Evolutionary conservation across 2,888 invertebrate genomes (phyloP).

Genomic region (Callyntrura sp.): DNA sequence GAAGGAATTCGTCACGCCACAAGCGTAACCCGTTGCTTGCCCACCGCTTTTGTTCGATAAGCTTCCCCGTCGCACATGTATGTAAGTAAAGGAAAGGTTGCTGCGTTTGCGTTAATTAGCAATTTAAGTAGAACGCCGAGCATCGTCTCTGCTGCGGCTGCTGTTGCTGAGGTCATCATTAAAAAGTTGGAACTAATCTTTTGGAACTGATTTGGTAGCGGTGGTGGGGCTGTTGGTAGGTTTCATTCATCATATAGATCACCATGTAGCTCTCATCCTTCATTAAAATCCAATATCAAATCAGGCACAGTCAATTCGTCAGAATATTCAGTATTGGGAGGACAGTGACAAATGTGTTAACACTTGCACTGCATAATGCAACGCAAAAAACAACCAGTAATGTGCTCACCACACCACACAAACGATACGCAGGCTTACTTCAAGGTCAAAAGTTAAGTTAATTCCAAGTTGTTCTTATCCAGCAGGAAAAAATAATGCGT

Average conservation of each 20-base stretch:
- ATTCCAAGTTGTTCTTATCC: constrained; percentile 3
- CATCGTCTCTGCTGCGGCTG: not conserved
- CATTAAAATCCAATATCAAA: constrained; percentile 68
- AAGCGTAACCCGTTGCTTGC: constrained; percentile 62
- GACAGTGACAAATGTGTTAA: constrained; percentile 72
- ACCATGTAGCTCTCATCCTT: constrained; percentile 57
- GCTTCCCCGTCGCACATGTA: not conserved
- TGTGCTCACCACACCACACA: not conserved
- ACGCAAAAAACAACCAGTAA: too few relatives aligned
- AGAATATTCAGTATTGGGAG: constrained; percentile 43
- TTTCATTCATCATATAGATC: constrained; percentile 30
- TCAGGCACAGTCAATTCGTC: constrained; percentile 43
- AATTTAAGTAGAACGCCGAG: constrained; percentile 13
- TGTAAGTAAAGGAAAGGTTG: not conserved
- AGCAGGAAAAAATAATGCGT: not conserved
- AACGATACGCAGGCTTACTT: too few relatives aligned
- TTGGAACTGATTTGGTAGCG: constrained; percentile 47
- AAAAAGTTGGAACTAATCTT: constrained; percentile 41
- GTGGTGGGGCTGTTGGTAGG: constrained; percentile 20
- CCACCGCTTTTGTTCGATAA: constrained; percentile 8
- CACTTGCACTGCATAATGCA: constrained; percentile 58
- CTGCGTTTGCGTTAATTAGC: constrained; percentile 58
- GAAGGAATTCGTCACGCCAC: constrained; percentile 51
- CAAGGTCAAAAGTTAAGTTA: constrained; percentile 62
- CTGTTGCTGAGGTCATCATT: constrained; percentile 27